phyloP scores from a whole-genome alignment of 2,888 invertebrate species.

The Athalia rosae region DNA sequence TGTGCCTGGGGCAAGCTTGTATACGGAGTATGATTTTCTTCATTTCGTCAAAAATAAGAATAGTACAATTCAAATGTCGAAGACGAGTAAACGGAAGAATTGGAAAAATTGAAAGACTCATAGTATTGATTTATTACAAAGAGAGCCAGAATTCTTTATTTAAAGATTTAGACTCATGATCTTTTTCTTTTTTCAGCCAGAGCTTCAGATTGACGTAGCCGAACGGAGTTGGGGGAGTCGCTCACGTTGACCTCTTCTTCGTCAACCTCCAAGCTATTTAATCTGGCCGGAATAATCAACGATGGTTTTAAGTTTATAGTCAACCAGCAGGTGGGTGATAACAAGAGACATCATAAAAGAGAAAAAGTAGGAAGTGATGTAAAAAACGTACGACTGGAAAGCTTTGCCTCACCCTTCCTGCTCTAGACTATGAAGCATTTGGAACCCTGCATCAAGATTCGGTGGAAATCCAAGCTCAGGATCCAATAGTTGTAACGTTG shows the following conservation, averaged over 20 bases:
- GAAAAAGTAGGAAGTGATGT: background rate
- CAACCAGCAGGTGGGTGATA: background rate
- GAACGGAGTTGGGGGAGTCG: constrained; percentile 59
- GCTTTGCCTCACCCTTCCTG: constrained; percentile 74
- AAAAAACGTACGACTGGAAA: background rate
- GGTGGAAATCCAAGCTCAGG: constrained; percentile 73
- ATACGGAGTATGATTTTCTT: background rate
- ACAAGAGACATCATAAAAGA: background rate
- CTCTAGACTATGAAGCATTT: constrained; percentile 80
- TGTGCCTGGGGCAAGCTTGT: background rate
- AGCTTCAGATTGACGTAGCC: constrained; percentile 48
- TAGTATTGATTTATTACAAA: background rate
- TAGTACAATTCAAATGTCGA: background rate
- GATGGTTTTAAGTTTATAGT: background rate
- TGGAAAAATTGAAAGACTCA: constrained; percentile 3
- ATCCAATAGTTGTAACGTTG: constrained; percentile 70
- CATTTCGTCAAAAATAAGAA: no score
- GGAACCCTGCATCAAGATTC: constrained; percentile 79
- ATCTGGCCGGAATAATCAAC: constrained; percentile 52
- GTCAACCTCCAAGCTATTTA: constrained; percentile 68
- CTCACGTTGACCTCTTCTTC: constrained; percentile 66
- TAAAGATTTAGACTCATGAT: background rate
- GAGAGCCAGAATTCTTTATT: background rate
- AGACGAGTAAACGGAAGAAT: background rate
- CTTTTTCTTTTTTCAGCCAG: constrained; percentile 52